Percentiles rank a stretch among this genome's conserved stretches.
phyloP scores from a whole-genome alignment of 2,888 invertebrate species.

The Polymixis lichenea region DNA sequence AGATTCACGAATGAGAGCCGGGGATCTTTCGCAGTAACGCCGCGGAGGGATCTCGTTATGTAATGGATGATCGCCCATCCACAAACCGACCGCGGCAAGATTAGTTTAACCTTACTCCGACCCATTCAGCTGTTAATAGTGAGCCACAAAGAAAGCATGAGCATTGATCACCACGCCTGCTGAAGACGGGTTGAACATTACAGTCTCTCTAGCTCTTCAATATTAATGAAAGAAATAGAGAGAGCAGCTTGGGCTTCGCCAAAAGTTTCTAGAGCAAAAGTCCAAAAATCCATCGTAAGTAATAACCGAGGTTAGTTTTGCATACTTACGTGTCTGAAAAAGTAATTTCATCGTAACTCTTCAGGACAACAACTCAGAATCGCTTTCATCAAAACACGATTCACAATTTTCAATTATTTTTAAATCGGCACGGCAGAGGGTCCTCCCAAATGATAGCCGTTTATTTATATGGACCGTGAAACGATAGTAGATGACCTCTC shows the following conservation, averaged over 20 bases:
- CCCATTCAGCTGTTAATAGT: no score
- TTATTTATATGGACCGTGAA: slow-evolving; percentile 44
- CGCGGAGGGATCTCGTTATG: no score
- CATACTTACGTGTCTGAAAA: not conserved
- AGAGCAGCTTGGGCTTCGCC: not conserved
- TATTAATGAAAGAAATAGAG: not conserved
- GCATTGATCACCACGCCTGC: no score
- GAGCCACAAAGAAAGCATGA: no score
- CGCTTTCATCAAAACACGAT: slow-evolving; percentile 13
- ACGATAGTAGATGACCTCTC: slow-evolving; percentile 17
- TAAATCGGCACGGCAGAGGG: slow-evolving; percentile 35
- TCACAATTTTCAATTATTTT: slow-evolving; percentile 41
- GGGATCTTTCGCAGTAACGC: no score
- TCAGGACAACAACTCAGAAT: not conserved
- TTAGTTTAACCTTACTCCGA: no score
- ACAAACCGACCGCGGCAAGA: no score
- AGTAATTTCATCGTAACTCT: not conserved
- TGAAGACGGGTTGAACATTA: no score
- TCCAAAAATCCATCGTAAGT: no score
- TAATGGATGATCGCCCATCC: no score
- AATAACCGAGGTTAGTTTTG: not conserved
- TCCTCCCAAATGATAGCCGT: slow-evolving; percentile 32
- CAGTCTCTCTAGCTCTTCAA: no score
- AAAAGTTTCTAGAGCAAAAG: not conserved
- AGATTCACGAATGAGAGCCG: no score